Evolutionary conservation across 2,797 vertebrate genomes (phyloP), one percentile per base, ranked within the genome.

Genomic region (Gephyroberyx darwinii): DNA sequence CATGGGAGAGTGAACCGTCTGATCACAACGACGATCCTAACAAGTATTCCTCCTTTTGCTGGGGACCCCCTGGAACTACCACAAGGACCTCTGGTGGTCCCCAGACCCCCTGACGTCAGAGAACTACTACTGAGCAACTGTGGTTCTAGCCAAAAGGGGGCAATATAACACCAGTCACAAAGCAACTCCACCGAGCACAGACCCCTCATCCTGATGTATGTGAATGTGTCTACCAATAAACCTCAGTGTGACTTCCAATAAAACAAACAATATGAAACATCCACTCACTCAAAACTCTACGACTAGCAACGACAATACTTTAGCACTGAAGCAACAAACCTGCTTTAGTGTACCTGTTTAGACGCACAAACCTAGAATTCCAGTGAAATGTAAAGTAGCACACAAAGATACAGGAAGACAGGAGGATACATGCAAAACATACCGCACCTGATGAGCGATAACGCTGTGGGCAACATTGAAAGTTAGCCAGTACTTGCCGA

Each of bases 111-210:
- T 51, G 2, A 37, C 37, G 8, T 13, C 48, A 8, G 39, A 30
- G 3, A 54, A 33, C 1, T 13, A 43, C 12, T 14, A 43, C 13
- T 43, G 13, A 3, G 4, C 12, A 41, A 26, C 41, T 37, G 17
- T 10, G 30, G 20, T 52, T 54, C 22, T 55, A 26, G n/a, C 39
- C 69, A 63, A 20, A 39, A 69, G 63, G 51, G 51, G 69, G 77
- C 57, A 31, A 30, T 61, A 63, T 26, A 60, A 31, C 37, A 31
- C 12, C 53, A 65, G 39, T 16, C 2, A 43, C 41, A 43, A 43
- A 14, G 12, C 2, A 14, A 43, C 12, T 43, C 41, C 3, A 43
- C 41, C 14, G 41, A 41, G 39, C 9, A 65, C 8, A 65, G 16
- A 39, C 16, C 53, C 17, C 9, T 43, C 10, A 58, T 20, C 33